These are phyloP conservation scores for Brevipalpus yothersi DNA, from an alignment of 1,140 invertebrate species.

Conservation along the genomic window DNA sequence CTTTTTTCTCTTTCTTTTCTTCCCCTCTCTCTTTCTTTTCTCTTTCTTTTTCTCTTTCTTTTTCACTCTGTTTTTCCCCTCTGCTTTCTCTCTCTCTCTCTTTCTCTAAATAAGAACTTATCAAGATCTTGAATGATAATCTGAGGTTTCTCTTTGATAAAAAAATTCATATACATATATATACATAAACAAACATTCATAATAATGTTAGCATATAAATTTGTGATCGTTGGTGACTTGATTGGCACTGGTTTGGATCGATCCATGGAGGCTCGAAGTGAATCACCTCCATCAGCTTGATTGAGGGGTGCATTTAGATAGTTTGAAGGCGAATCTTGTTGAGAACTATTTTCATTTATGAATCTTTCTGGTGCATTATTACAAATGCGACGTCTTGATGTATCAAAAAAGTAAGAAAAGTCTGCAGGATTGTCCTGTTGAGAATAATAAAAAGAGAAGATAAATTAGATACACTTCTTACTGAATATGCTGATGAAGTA, in stretches of 20 bases:
- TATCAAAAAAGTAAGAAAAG: constrained; percentile 99
- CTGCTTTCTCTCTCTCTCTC: no score
- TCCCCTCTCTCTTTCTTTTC: no score
- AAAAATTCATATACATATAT: no score
- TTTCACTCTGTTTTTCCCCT: no score
- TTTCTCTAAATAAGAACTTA: no score
- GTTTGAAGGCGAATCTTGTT: neutral
- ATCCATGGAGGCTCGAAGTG: constrained; percentile 65
- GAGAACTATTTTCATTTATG: constrained; percentile 13
- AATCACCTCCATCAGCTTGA: neutral
- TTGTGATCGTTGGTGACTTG: neutral
- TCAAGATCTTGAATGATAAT: no score
- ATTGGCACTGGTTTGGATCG: constrained; percentile 17
- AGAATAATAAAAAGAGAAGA: constrained; percentile 3
- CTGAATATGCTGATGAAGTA: neutral
- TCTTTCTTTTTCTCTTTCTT: no score
- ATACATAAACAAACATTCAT: constrained; percentile 34
- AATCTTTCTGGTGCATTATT: constrained; percentile 86
- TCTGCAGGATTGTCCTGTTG: constrained; percentile 85
- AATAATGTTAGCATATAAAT: constrained; percentile 5
- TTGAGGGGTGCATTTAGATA: neutral
- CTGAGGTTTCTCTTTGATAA: no score
- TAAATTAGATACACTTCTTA: neutral
- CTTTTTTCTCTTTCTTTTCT: no score
- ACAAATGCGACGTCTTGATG: constrained; percentile 68